phyloP scores from a whole-genome alignment of 2,113 vertebrate species.

The Phodopus roborovskii region DNA sequence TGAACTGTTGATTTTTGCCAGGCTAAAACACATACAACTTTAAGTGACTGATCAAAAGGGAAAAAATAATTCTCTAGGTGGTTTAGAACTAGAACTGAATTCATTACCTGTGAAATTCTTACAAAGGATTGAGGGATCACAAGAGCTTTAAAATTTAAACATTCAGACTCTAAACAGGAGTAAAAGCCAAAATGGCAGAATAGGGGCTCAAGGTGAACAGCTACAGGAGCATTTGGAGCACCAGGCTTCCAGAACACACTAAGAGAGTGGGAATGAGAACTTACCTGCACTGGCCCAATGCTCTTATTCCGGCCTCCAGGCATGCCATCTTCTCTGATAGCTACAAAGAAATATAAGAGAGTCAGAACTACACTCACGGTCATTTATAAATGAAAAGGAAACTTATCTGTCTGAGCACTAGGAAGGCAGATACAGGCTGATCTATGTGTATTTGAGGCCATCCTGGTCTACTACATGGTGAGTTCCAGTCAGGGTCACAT shows the following conservation, averaged over 20 bases:
- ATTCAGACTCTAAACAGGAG: background rate
- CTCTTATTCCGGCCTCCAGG: conserved; percentile 99
- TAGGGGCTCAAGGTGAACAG: background rate
- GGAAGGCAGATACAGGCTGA: background rate
- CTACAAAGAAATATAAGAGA: conserved; percentile 83
- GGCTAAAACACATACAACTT: background rate
- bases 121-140: background rate
- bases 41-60: background rate
- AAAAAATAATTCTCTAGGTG: background rate
- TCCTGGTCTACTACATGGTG: background rate
- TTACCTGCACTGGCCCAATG: conserved; percentile 99
- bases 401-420: background rate
- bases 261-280: background rate
- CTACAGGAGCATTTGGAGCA: background rate
- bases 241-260: background rate
- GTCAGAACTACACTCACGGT: conserved; percentile 65
- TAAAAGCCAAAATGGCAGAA: conserved; percentile 26
- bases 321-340: conserved; percentile 99
- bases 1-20: background rate
- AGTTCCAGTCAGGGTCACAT: background rate
- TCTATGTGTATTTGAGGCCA: background rate
- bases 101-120: conserved; percentile 3
- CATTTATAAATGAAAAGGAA: conserved; percentile 44
- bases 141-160: conserved; percentile 44
- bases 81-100: conserved; percentile 24